Conservation (phyloP, 2,113 vertebrate species). For the Paralichthys olivaceus region DNA sequence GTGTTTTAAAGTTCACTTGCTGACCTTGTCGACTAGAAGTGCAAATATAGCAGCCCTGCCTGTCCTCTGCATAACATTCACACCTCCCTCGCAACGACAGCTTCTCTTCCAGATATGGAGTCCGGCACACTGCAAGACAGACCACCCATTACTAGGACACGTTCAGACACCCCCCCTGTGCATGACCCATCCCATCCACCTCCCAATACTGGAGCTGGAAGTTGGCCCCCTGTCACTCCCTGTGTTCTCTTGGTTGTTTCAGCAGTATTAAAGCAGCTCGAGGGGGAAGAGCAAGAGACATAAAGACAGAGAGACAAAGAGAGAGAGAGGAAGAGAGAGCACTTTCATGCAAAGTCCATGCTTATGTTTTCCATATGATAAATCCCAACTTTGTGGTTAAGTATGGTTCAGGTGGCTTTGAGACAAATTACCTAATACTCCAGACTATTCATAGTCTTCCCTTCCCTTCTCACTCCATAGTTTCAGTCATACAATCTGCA, state of each 20-base stretch:
- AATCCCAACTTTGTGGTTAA: too few species aligned
- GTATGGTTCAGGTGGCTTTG: neutral
- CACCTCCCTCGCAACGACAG: conserved; percentile 36
- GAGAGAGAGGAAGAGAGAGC: too few species aligned
- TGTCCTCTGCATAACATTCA: conserved; percentile 30
- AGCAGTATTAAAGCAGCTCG: conserved; percentile 27
- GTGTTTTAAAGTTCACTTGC: conserved; percentile 9
- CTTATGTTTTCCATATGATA: neutral
- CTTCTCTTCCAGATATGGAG: conserved; percentile 74
- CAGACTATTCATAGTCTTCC: neutral
- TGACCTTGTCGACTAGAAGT: conserved; percentile 10
- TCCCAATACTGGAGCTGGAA: conserved; percentile 29
- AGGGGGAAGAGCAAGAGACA: conserved; percentile 4
- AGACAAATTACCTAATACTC: neutral
- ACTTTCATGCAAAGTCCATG: neutral
- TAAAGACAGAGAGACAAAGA: too few species aligned
- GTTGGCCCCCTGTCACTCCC: conserved; percentile 19
- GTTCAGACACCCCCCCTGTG: conserved; percentile 14
- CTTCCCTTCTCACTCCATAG: neutral
- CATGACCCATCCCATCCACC: neutral
- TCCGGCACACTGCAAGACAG: conserved; percentile 41
- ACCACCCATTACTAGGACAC: conserved; percentile 73
- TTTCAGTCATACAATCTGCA: neutral
- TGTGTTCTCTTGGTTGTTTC: conserved; percentile 45
- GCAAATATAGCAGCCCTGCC: conserved; percentile 34